Conservation (phyloP, 2,888 invertebrate species). For the Drosophila formosana region DNA sequence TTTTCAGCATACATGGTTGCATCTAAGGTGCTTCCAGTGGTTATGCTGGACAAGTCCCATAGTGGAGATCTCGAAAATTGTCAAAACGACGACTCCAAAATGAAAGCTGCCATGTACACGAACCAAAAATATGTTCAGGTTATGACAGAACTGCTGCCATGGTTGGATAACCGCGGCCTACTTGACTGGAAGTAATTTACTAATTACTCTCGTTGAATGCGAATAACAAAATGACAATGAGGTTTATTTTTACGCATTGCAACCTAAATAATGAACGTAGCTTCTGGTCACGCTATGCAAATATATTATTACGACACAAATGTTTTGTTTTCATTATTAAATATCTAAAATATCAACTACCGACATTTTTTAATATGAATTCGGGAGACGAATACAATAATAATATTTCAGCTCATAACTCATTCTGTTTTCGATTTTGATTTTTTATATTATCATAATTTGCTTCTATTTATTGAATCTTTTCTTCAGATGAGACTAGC, state of each 20-base stretch:
- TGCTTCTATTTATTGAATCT: no score
- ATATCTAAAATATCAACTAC: not conserved
- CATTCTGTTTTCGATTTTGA: not conserved
- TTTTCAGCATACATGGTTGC: constrained; percentile 81
- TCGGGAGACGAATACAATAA: not conserved
- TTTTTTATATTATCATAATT: no score
- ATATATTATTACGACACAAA: constrained; percentile 31
- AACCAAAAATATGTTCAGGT: constrained; percentile 81
- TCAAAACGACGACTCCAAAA: constrained; percentile 71
- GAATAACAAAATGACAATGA: constrained; percentile 9
- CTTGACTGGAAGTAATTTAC: constrained; percentile 76
- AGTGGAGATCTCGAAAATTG: constrained; percentile 64
- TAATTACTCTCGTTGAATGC: constrained; percentile 1
- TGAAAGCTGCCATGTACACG: constrained; percentile 79
- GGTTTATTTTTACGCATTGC: constrained; percentile 4
- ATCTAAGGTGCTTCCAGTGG: constrained; percentile 81
- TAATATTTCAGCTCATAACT: not conserved
- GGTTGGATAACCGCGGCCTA: constrained; percentile 83
- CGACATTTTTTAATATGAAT: not conserved
- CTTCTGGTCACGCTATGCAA: constrained; percentile 25
- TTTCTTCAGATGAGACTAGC: no score
- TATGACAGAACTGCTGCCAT: constrained; percentile 81
- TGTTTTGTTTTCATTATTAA: not conserved
- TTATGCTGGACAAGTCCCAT: constrained; percentile 78
- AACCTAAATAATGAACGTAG: constrained; percentile 11